phyloP scores from a whole-genome alignment of 2,888 invertebrate genomes.

The Gisinianus flammeolus region DNA sequence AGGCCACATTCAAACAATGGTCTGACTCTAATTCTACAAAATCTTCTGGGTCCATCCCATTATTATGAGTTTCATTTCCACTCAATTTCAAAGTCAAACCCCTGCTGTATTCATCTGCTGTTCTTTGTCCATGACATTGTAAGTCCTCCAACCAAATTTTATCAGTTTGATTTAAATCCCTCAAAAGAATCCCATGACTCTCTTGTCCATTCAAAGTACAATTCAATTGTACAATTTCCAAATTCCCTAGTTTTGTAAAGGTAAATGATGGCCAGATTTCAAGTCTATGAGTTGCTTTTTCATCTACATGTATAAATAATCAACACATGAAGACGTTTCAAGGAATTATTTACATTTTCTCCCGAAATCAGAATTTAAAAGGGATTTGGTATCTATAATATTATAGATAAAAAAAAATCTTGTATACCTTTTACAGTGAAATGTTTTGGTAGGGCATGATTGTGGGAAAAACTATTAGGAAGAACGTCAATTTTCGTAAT shows the following conservation, averaged over 20 bases:
- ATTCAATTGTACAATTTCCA: conserved; percentile 47
- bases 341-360: too few relatives aligned
- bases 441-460: conserved; percentile 46
- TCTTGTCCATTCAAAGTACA: conserved; percentile 50
- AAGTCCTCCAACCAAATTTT: background rate
- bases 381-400: too few relatives aligned
- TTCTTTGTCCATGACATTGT: background rate
- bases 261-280: conserved; percentile 54
- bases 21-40: conserved; percentile 48
- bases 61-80: background rate
- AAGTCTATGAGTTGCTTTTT: conserved; percentile 40
- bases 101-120: too few relatives aligned
- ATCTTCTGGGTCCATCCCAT: background rate
- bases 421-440: conserved; percentile 52
- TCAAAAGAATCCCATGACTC: conserved; percentile 50
- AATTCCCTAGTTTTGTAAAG: conserved; percentile 24
- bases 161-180: conserved; percentile 33
- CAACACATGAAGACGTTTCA: background rate
- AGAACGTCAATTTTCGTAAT: conserved; percentile 44
- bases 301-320: conserved; percentile 38
- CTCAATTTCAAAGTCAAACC: background rate
- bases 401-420: too few relatives aligned
- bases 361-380: too few relatives aligned
- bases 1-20: conserved; percentile 64
- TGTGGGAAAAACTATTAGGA: conserved; percentile 34